Conservation (phyloP, 1,140 invertebrate species). For the Pseudoatta argentina region DNA sequence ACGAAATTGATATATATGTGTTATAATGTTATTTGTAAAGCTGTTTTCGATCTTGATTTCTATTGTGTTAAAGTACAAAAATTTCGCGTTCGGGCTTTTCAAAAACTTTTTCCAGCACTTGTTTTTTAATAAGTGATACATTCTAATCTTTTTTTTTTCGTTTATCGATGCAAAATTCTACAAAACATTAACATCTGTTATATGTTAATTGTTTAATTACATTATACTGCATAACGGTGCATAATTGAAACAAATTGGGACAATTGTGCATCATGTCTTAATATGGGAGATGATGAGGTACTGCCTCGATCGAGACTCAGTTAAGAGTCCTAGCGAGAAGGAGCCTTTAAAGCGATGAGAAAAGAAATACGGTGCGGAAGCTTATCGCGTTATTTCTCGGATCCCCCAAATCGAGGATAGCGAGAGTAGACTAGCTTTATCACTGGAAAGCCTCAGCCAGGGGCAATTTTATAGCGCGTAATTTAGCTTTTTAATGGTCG, state of each 20-base stretch:
- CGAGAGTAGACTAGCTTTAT: constrained; percentile 8
- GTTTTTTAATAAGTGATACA: background rate
- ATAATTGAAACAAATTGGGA: constrained; percentile 27
- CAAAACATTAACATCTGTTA: background rate
- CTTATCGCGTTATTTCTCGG: background rate
- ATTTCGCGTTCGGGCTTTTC: background rate
- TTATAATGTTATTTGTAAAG: background rate
- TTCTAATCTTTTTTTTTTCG: background rate
- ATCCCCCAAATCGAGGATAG: background rate
- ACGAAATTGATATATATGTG: constrained; percentile 4
- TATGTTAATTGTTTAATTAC: constrained; percentile 17
- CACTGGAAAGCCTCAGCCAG: background rate
- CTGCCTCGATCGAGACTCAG: background rate
- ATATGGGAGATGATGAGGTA: constrained; percentile 13
- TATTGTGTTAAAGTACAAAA: constrained; percentile 4
- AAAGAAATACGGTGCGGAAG: background rate
- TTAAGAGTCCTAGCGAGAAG: constrained; percentile 17
- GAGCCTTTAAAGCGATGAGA: constrained; percentile 16
- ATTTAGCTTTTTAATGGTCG: constrained; percentile 38
- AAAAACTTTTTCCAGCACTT: background rate
- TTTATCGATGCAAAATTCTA: background rate
- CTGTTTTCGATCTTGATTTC: background rate
- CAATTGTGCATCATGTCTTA: constrained; percentile 4
- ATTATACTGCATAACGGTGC: background rate
- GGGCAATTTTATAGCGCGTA: constrained; percentile 28